These are phyloP conservation scores for Romanomermis culicivorax DNA, from an alignment of 2,888 invertebrate genomes.

Conservation along the genomic window DNA sequence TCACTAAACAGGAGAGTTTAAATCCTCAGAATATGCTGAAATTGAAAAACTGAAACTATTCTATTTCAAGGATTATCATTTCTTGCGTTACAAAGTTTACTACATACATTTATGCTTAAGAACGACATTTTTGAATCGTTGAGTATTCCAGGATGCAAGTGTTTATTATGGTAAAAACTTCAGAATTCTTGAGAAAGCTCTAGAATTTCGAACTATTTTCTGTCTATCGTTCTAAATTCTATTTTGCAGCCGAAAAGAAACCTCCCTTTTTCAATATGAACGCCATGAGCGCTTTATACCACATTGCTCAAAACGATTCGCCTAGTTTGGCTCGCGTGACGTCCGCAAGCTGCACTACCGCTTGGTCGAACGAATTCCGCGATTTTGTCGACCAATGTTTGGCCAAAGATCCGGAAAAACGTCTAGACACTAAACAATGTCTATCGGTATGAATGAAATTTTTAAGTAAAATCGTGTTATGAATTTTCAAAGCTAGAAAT, in stretches of 20 bases:
- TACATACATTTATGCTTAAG: too few relatives aligned
- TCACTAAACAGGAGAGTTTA: too few relatives aligned
- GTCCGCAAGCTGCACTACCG: too few relatives aligned
- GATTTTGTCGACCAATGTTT: conserved; percentile 87
- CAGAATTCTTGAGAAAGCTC: neutral
- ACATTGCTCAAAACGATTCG: conserved; percentile 97
- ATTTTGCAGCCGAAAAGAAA: conserved; percentile 63
- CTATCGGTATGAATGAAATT: conserved; percentile 36
- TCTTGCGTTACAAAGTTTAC: too few relatives aligned
- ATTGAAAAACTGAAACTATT: too few relatives aligned
- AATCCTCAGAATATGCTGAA: too few relatives aligned
- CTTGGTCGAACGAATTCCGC: conserved; percentile 54
- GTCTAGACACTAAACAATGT: conserved; percentile 65
- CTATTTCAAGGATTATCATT: too few relatives aligned
- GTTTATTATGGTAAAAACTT: too few relatives aligned
- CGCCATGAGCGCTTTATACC: conserved; percentile 98
- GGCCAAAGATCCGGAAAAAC: conserved; percentile 67
- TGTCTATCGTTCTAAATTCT: neutral
- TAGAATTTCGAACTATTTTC: neutral
- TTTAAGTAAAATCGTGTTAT: too few relatives aligned
- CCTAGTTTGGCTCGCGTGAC: conserved; percentile 66
- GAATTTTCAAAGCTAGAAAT: too few relatives aligned
- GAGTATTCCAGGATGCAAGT: too few relatives aligned
- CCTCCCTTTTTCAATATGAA: conserved; percentile 98
- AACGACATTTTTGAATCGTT: too few relatives aligned